These are phyloP conservation scores for Ranitomeya variabilis DNA, from an alignment of 2,113 vertebrate genomes.

Conservation along the genomic window DNA sequence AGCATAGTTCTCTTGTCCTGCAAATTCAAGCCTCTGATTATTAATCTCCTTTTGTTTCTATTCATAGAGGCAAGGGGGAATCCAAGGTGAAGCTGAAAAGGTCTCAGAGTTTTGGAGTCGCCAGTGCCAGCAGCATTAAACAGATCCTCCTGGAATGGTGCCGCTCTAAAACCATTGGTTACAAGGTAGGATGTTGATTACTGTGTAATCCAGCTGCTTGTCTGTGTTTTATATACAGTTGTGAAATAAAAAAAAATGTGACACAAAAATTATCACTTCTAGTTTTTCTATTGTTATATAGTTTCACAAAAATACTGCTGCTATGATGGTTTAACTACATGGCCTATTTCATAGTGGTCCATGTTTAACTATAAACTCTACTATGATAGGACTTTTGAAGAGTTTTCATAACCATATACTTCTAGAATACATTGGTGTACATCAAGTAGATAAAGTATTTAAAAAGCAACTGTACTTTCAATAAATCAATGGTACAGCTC, in stretches of 20 bases:
- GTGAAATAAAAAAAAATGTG: background rate
- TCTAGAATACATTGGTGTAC: too few species aligned
- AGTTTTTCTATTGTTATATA: background rate
- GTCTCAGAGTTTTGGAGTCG: slow-evolving; percentile 88
- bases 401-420: background rate
- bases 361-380: too few species aligned
- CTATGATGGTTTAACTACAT: background rate
- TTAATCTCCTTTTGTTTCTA: slow-evolving; percentile 55
- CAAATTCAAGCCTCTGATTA: background rate
- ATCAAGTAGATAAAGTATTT: too few species aligned
- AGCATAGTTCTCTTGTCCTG: background rate
- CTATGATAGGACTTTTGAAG: background rate
- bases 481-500: too few species aligned
- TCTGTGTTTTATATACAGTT: background rate
- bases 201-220: background rate
- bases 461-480: too few species aligned
- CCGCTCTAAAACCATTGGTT: slow-evolving; percentile 92
- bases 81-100: slow-evolving; percentile 86
- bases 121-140: slow-evolving; percentile 93
- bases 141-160: slow-evolving; percentile 95
- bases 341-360: too few species aligned
- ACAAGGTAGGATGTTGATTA: slow-evolving; percentile 76
- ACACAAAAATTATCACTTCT: background rate
- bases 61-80: slow-evolving; percentile 79
- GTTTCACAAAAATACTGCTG: background rate